Evolutionary conservation across 2,888 invertebrate species (phyloP), one percentile per base, ranked within the genome.

Genomic region (Zaprionus lineosus): DNA sequence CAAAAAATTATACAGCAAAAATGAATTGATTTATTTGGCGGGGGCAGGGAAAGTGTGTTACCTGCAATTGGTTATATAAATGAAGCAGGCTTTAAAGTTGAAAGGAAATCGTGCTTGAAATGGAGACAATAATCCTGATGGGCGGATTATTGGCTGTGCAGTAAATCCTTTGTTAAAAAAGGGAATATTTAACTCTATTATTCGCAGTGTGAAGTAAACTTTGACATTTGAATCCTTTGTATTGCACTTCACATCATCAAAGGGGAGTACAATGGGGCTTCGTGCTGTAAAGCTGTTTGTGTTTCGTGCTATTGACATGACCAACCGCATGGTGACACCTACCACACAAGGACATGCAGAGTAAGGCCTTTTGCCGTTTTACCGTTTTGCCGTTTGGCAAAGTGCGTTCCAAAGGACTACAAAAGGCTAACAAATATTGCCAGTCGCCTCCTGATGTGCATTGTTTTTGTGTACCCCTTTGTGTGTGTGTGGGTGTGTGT

Each of bases 361-460:
- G 61, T 16, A 5, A 39, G 29, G 47, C 12, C 15, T 46, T 29
- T 24, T 28, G 24, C n/a, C n/a, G n/a, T n/a, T n/a, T n/a, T n/a
- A n/a, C n/a, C n/a, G n/a, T n/a, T 33, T 40, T 29, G 6, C n/a
- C 24, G 53, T 18, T 37, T 18, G 6, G 24, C 24, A 6, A n/a
- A 24, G 24, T 24, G 24, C 24, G 24, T 24, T 24, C 2, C 21
- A 43, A 39, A 36, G n/a, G 70, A 50, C 74, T 57, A 58, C 59
- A 53, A 71, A 65, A 65, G 43, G 72, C 60, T 50, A 51, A 53
- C 82, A 74, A 69, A 78, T 62, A 74, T 59, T 63, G 52, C 53
- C 60, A 56, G 58, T 28, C 58, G 60, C 59, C 65, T 62, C 52
- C 36, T 58, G 63, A n/a, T 46, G 53, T 61, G 52, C 33, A 59